Evolutionary conservation across 2,888 invertebrate genomes (phyloP).

Genomic region (Candidula unifasciata): DNA sequence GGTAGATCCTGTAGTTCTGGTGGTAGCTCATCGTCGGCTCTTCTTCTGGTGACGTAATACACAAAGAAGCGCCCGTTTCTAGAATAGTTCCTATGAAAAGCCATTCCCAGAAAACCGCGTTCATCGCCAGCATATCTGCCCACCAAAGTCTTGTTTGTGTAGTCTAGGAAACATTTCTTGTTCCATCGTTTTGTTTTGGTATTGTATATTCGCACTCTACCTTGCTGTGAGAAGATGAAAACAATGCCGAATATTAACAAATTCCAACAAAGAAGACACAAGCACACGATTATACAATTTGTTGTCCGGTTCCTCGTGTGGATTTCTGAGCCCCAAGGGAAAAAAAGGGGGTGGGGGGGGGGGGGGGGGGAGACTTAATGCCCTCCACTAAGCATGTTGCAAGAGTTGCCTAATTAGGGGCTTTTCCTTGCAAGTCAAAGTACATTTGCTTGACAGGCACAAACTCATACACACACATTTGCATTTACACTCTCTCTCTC

Average conservation of each 20-base stretch:
- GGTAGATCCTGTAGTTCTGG: constrained; percentile 13
- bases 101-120: constrained; percentile 49
- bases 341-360: too few species aligned
- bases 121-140: constrained; percentile 38
- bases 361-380: too few species aligned
- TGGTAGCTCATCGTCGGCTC: constrained; percentile 3
- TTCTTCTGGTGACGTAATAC: constrained; percentile 65
- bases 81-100: constrained; percentile 47
- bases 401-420: too few species aligned
- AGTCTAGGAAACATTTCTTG: constrained; percentile 41
- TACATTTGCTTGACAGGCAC: too few species aligned
- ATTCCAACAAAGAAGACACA: too few species aligned
- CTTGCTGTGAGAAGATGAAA: constrained; percentile 22
- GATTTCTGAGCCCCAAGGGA: too few species aligned
- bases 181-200: constrained; percentile 27
- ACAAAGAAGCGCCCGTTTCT: constrained; percentile 70
- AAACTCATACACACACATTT: too few species aligned
- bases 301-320: too few species aligned
- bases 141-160: constrained; percentile 22
- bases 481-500: too few species aligned
- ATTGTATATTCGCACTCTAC: constrained; percentile 37
- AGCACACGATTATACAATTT: too few species aligned
- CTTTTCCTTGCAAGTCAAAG: too few species aligned
- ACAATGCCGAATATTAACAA: not conserved
- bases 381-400: too few species aligned